Evolutionary conservation across 2,888 invertebrate species (phyloP), one percentile per base, ranked within the genome.

Genomic region (Dolomedes plantarius): DNA sequence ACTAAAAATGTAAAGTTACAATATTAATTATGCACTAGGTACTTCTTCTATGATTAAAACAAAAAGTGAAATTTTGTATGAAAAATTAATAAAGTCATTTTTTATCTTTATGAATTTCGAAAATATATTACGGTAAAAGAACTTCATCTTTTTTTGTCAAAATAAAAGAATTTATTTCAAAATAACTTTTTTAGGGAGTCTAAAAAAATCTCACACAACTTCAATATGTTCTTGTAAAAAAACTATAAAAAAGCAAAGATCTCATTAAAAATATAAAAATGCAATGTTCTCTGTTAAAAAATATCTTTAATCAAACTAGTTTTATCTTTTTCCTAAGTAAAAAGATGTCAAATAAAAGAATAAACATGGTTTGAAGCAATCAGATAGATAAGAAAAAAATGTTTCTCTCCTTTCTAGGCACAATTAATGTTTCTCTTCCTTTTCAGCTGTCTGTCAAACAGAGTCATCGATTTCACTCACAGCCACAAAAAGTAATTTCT

Each of bases 401-500:
- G 36, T 16, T 46, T 36, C 11, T 36, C 11, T 11, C 11, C n/a
- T 46, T 46, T 46, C 11, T 13, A 46, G 46, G 46, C 13, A n/a
- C 46, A 46, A 46, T 46, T 46, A 46, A 46, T 46, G n/a, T 46
- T 9, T 46, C n/a, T 46, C 46, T 16, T 16, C 16, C 46, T 46
- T 65, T 31, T 65, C 65, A 28, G 13, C 16, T 29, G 31, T 16
- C 65, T 5, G 31, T 65, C 65, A 29, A 28, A 31, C 13, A 31
- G 16, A 11, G 28, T 65, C 19, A 29, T 29, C 16, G 65, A 29
- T 65, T 65, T 28, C 16, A 16, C 16, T 65, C 2, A 13, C 65
- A 65, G 19, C 16, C 31, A 29, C 19, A 65, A 31, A 65, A 65
- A 65, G 31, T 29, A 29, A n/a, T 65, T 62, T 62, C 62, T 62